Base-by-base conservation (phyloP, 2,888 invertebrate species). In the Dromius quadrimaculatus region DNA sequence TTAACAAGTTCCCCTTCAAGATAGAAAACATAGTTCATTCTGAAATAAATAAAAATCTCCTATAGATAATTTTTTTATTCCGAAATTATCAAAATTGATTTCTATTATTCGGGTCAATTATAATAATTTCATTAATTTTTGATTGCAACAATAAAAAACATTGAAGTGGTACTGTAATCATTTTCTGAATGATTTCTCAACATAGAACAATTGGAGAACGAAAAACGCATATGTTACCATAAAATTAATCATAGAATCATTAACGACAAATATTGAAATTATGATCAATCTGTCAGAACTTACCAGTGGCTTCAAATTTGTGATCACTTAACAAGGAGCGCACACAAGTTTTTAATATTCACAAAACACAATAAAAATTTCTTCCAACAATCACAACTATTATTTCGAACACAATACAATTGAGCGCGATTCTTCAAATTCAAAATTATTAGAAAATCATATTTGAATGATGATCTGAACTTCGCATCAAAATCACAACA, bases 241-340 rank as follows among this genome's bases (percentile, higher is more conserved):
- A 59, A 41, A 68, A 68, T 68, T 68, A 68, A 68, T 59, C 59
- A 59, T 68, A 68, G 68, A 68, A 66, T 28, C 22, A 57, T 57
- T 20, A 54, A 59, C 59, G 68, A 68, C 59, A 68, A 68, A 68
- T 68, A 68, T 59, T 41, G 59, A 68, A 68, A 68, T 68, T 68
- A 68, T 59, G 68, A 68, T 28, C 68, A 32, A 68, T 68, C 45
- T 43, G 68, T 59, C 68, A 68, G 59, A 68, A 68, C 68, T 68
- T 68, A 68, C 68, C 68, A 68, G 68, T 68, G 59, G 68, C 68
- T 59, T 59, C 68, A 13, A 68, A 68, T 45, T 68, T 59, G 43
- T 59, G 23, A 45, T 11, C 19, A 20, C 34, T 68, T 2, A 4
- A 45, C 17, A 62, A 38, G 15, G 34, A 28, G 9, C 15, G 43